Base-by-base conservation (phyloP, 2,113 vertebrate genomes). In the Mohoua ochrocephala region DNA sequence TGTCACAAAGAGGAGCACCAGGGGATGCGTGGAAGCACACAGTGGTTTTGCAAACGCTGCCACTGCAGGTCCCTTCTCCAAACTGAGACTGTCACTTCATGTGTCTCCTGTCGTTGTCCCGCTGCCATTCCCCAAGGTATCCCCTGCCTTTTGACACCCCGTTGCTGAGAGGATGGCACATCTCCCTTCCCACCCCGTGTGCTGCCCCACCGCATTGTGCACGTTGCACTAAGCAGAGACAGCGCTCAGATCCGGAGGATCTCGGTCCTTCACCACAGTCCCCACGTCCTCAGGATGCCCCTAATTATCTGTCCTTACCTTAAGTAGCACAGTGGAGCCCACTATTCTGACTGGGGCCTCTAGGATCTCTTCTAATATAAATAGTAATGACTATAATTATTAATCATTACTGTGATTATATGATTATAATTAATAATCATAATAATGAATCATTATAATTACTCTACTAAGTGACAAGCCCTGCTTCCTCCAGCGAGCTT, bases 381-480 rank as follows among this genome's bases (percentile, higher is more conserved):
- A 94, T 69, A 92, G 77, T 95, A 97, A 97, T 96, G 81, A 95
- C 91, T 96, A 41, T 95, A 95, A 97, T 97, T 97, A 96, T 95
- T 97, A 96, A 97, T 60, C 95, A 95, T 97, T 95, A 94, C 84
- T 65, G 84, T 54, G 94, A 96, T 97, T 92, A 61, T 96, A 61
- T 73, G 91, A 96, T 97, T 95, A 91, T 78, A 93, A 97, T 96
- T 95, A 95, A 94, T 91, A 95, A 96, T 95, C 94, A 76, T 96
- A 87, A 93, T 96, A 93, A 94, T 97, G 93, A 96, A 95, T 95
- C 96, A 96, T 91, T 89, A 82, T 96, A 97, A 97, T 96, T 95
- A 75, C 63, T 71, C 47, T 47, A 78, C 77, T 96, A 95, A 95
- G 94, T 94, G 81, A 94, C 89, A 93, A 94, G 87, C 73, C 44